These are phyloP conservation scores for Aspidiotus rigidus DNA, from an alignment of 2,888 invertebrate genomes.

Conservation along the genomic window DNA sequence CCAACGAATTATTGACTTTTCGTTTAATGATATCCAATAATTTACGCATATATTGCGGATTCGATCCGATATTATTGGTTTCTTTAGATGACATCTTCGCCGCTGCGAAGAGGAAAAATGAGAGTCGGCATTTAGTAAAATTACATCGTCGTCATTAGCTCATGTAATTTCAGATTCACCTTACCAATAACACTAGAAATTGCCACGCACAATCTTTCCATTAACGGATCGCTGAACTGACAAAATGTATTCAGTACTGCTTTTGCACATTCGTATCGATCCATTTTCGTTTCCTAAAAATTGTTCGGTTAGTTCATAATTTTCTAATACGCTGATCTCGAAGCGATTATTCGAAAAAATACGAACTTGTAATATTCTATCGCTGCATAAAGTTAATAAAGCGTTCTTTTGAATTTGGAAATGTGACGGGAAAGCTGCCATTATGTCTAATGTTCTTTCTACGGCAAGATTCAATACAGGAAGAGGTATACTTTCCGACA, in stretches of 20 bases:
- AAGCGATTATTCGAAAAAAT: background rate
- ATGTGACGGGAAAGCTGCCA: constrained; percentile 46
- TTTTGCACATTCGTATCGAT: constrained; percentile 51
- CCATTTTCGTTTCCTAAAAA: constrained; percentile 35
- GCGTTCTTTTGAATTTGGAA: constrained; percentile 59
- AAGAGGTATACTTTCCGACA: constrained; percentile 55
- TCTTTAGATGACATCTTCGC: constrained; percentile 57
- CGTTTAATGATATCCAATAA: constrained; percentile 55
- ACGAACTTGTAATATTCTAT: constrained; percentile 55
- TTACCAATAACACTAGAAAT: constrained; percentile 61
- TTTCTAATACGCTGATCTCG: no score
- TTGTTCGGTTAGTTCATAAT: background rate
- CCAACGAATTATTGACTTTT: constrained; percentile 46
- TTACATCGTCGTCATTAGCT: background rate
- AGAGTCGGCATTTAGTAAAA: background rate
- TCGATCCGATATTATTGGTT: constrained; percentile 57
- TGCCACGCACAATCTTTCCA: constrained; percentile 70
- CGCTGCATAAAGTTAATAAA: constrained; percentile 62
- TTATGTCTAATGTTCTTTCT: constrained; percentile 55
- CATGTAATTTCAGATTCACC: constrained; percentile 16
- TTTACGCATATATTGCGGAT: constrained; percentile 59
- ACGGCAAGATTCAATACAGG: constrained; percentile 52
- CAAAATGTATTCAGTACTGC: constrained; percentile 63
- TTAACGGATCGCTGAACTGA: constrained; percentile 57
- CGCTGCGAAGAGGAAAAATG: constrained; percentile 39